Conservation (phyloP, 2,113 vertebrate species). For the Notarius lentiginosus region DNA sequence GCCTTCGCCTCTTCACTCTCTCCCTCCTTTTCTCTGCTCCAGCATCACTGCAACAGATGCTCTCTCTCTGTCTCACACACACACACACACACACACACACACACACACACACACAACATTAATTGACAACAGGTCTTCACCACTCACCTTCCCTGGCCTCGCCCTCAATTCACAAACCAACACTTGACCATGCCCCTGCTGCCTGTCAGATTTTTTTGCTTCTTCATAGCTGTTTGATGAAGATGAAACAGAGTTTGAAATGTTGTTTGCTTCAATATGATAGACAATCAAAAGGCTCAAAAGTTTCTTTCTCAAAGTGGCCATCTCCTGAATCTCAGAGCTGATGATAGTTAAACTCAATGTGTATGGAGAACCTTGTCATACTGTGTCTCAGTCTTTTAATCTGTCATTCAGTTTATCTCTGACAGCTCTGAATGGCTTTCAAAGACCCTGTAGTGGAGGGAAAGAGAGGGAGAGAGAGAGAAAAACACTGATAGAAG, state of each 20-base stretch:
- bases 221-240: neutral
- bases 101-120: too few species aligned
- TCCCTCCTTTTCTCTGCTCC: too few species aligned
- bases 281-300: constrained; percentile 64
- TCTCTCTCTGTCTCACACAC: too few species aligned
- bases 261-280: constrained; percentile 55
- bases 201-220: neutral
- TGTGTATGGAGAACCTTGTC: constrained; percentile 63
- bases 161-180: too few species aligned
- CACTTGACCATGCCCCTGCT: too few species aligned
- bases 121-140: too few species aligned
- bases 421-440: constrained; percentile 66
- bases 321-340: constrained; percentile 63
- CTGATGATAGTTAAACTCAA: constrained; percentile 70
- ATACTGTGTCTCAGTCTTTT: constrained; percentile 72
- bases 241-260: constrained; percentile 50
- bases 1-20: too few species aligned
- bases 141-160: too few species aligned
- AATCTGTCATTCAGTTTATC: constrained; percentile 74
- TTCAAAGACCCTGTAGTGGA: constrained; percentile 72
- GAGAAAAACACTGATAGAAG: constrained; percentile 48
- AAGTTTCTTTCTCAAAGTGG: constrained; percentile 64
- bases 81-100: too few species aligned
- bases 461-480: constrained; percentile 62
- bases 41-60: too few species aligned